phyloP scores from a whole-genome alignment of 2,797 vertebrate species.

The Chaunax sp. region DNA sequence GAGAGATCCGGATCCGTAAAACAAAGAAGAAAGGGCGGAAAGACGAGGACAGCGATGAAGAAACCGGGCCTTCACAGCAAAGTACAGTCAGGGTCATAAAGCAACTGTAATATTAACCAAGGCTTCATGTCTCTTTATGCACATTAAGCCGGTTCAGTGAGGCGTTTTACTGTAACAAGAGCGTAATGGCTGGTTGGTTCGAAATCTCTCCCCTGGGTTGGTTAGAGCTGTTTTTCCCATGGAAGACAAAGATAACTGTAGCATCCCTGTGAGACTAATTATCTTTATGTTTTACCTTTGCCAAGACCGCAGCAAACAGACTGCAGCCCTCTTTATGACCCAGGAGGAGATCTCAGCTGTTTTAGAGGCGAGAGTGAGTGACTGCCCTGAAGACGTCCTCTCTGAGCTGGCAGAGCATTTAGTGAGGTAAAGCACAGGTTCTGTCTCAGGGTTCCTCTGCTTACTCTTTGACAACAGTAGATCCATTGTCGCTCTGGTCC shows the following conservation, averaged over 20 bases:
- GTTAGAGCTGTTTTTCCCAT: constrained; percentile 26
- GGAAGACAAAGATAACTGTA: constrained; percentile 34
- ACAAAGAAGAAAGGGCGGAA: constrained; percentile 92
- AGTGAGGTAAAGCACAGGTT: constrained; percentile 80
- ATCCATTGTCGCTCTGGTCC: neutral
- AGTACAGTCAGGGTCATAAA: constrained; percentile 59
- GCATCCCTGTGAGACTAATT: constrained; percentile 61
- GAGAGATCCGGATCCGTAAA: constrained; percentile 93
- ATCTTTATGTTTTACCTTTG: constrained; percentile 51
- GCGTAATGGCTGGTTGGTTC: constrained; percentile 35
- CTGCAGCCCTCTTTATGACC: constrained; percentile 88
- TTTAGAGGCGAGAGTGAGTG: constrained; percentile 86
- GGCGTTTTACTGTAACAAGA: constrained; percentile 47
- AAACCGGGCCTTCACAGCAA: constrained; percentile 76
- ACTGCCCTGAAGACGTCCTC: constrained; percentile 92
- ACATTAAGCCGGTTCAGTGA: constrained; percentile 48
- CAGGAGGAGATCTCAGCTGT: constrained; percentile 87
- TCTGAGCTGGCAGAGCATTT: constrained; percentile 90
- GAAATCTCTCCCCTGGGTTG: constrained; percentile 39
- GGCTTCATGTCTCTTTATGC: constrained; percentile 29
- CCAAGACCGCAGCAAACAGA: constrained; percentile 87
- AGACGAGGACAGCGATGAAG: constrained; percentile 94
- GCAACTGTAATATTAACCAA: constrained; percentile 14
- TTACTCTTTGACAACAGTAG: neutral
- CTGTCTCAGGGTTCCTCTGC: neutral